phyloP scores from a whole-genome alignment of 2,888 invertebrate genomes.

The Lasioglossum zephyrum region DNA sequence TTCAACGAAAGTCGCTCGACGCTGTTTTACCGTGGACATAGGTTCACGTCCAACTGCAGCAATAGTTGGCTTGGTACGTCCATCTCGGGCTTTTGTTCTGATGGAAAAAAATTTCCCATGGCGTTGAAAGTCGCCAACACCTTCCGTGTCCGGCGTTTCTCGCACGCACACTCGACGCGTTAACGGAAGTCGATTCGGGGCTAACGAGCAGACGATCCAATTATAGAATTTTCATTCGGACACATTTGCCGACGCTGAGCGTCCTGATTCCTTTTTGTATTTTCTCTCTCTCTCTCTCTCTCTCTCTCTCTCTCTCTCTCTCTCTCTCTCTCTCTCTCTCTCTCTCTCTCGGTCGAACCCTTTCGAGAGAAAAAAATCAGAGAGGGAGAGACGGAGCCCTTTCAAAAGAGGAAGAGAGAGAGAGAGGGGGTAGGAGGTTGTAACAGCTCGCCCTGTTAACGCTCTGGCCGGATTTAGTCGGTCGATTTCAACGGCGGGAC shows the following conservation, averaged over 20 bases:
- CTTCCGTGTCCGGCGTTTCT: constrained; percentile 39
- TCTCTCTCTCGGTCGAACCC: neutral
- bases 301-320: neutral
- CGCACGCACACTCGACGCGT: constrained; percentile 64
- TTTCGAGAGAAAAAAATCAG: neutral
- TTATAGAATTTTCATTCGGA: constrained; percentile 80
- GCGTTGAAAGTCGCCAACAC: neutral
- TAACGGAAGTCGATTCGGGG: constrained; percentile 79
- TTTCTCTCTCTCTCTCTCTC: neutral
- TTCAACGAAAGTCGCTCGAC: too few relatives aligned
- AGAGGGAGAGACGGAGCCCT: neutral
- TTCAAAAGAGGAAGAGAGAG: neutral
- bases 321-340: neutral
- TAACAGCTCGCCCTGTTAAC: constrained; percentile 44
- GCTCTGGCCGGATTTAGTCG: constrained; percentile 50
- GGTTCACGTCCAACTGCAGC: neutral
- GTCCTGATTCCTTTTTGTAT: constrained; percentile 45
- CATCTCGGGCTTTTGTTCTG: neutral
- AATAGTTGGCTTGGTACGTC: constrained; percentile 12
- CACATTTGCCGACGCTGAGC: constrained; percentile 71
- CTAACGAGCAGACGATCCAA: constrained; percentile 79
- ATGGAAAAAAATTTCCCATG: neutral
- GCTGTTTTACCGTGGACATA: too few relatives aligned
- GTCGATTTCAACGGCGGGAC: constrained; percentile 49
- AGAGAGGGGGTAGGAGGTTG: neutral